Base-by-base conservation (phyloP, 2,113 vertebrate species). In the Entomyzon cyanotis region DNA sequence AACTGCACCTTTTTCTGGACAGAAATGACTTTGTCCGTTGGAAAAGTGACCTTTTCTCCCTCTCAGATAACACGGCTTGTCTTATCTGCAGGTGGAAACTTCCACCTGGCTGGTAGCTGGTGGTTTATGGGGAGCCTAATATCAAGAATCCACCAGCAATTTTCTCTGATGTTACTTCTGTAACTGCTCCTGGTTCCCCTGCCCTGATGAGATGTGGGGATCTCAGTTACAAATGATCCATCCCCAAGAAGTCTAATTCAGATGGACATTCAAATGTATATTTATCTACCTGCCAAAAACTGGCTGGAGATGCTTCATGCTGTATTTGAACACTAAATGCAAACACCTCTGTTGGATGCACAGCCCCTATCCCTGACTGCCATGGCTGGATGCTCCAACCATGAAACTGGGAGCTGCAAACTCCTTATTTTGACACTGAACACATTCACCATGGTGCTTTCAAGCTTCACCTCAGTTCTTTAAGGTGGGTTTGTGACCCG, bases 371-470 rank as follows among this genome's bases (percentile, higher is more conserved):
- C 62, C n/a, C 55, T 39, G 27, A 27, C 19, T 1, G 19, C 41
- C 8, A 3, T 0, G 2, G 58, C 49, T 52, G 35, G 37, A 21
- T 21, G 28, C 28, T 70, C 24, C 31, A 9, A 69, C 62, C 2
- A 0, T 0, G 2, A 76, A 60, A 33, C 17, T 6, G 10, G 60
- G 50, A 93, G 63, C 23, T 3, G 24, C 33, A 46, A 10, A 42
- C 25, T 35, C 85, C 63, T 15, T 56, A 39, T 80, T 90, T 58
- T 68, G 55, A 52, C 24, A 21, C 4, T 5, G 17, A 91, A 42
- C 0, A 0, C 28, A 44, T 88, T 71, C 5, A 30, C 18, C 2
- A 1, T 0, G 4, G 3, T 21, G 10, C 12, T 84, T 70, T 18
- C 0, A 0, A 86, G 47, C 27, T 37, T 58, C 19, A 27, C 19